A percentile compares a stretch with the other conserved stretches of the same genome.
Evolutionary conservation across 2,797 vertebrate genomes (phyloP).

Genomic region (Oreochromis mossambicus): DNA sequence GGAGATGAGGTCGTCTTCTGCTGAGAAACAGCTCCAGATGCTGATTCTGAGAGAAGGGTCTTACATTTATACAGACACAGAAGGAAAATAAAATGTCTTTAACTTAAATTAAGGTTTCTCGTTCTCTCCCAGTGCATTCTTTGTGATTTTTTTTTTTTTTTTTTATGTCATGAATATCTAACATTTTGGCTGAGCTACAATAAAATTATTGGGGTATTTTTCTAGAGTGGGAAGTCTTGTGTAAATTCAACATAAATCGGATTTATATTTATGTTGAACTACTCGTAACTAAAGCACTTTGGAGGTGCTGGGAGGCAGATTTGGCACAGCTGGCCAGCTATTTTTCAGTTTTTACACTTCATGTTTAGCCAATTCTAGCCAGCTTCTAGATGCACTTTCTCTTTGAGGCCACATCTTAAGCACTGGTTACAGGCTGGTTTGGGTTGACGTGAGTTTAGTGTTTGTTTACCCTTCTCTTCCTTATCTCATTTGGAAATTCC

Average conservation of each 20-base stretch:
- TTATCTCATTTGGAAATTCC: background rate
- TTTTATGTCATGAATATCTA: background rate
- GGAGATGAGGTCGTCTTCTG: background rate
- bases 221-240: background rate
- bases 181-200: background rate
- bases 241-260: background rate
- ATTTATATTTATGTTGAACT: background rate
- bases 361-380: background rate
- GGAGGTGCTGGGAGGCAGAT: background rate
- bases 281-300: background rate
- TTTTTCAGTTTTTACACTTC: background rate
- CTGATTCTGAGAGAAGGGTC: background rate
- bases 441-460: fast-evolving
- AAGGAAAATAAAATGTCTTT: background rate
- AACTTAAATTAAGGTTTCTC: background rate
- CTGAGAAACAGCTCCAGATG: background rate
- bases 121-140: background rate
- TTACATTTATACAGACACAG: background rate
- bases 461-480: background rate
- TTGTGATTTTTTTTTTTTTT: background rate
- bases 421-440: background rate
- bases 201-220: background rate
- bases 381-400: background rate
- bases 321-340: background rate
- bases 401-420: background rate